Percentiles rank a stretch among this genome's conserved stretches.
phyloP scores from a whole-genome alignment of 2,888 invertebrate genomes.

The Parasteatoda lunata region DNA sequence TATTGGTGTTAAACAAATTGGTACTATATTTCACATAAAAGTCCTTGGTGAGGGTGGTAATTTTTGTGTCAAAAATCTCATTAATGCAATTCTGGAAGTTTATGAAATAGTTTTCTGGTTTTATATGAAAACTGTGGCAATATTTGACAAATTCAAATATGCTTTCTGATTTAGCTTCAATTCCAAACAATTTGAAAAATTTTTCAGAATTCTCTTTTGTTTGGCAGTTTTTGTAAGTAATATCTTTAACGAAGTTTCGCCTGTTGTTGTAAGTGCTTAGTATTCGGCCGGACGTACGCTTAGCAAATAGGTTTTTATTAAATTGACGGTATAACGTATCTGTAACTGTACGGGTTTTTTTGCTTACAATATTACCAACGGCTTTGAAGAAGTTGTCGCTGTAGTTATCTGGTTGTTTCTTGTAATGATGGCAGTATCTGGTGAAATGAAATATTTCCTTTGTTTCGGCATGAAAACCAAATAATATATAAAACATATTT shows the following conservation, averaged over 20 bases:
- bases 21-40: background rate
- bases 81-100: background rate
- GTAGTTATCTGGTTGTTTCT: background rate
- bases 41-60: background rate
- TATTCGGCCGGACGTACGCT: background rate
- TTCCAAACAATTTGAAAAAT: background rate
- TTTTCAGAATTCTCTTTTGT: background rate
- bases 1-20: background rate
- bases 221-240: conserved; percentile 2
- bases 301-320: background rate
- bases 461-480: background rate
- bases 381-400: background rate
- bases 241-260: conserved; percentile 5
- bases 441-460: background rate
- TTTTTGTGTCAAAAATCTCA: background rate
- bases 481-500: background rate
- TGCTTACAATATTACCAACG: background rate
- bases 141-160: background rate
- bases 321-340: background rate
- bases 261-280: background rate
- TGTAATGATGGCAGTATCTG: background rate
- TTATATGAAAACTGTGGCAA: background rate
- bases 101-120: background rate
- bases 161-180: background rate
- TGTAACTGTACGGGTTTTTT: background rate